Evolutionary conservation across 2,113 vertebrate species (phyloP).

Genomic region (Triplophysa rosa): DNA sequence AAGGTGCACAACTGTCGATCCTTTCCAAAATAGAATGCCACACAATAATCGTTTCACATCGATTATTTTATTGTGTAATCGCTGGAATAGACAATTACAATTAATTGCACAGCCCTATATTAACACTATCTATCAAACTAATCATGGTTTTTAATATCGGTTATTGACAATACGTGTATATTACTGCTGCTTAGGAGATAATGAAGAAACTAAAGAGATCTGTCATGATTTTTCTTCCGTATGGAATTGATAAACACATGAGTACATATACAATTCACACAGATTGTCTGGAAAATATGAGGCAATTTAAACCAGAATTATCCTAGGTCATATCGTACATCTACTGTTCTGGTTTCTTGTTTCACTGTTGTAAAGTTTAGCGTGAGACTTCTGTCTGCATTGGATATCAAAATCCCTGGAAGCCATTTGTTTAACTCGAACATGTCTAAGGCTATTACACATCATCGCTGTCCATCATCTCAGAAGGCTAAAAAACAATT

Average conservation of each 20-base stretch:
- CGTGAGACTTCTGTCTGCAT: constrained; percentile 41
- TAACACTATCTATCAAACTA: too few species aligned
- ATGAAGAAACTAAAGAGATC: too few species aligned
- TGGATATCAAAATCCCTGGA: constrained; percentile 47
- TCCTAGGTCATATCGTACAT: constrained; percentile 27
- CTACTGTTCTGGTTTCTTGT: constrained; percentile 13
- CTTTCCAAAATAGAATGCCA: too few species aligned
- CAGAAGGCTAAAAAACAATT: constrained; percentile 6
- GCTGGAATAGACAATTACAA: too few species aligned
- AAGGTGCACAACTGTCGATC: too few species aligned
- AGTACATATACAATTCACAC: constrained; percentile 2
- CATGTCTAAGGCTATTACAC: constrained; percentile 35
- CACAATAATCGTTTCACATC: too few species aligned
- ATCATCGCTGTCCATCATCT: constrained; percentile 10
- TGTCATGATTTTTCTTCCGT: too few species aligned
- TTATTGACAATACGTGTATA: too few species aligned
- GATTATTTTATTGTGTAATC: too few species aligned
- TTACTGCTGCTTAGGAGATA: too few species aligned
- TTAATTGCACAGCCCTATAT: too few species aligned
- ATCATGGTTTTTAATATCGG: too few species aligned
- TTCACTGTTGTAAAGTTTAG: constrained; percentile 26
- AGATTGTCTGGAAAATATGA: constrained; percentile 11
- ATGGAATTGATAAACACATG: constrained; percentile 1
- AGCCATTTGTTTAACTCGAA: constrained; percentile 47
- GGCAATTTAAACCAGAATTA: constrained; percentile 5